phyloP scores from a whole-genome alignment of 2,113 vertebrate genomes.

The Phocoena sinus region DNA sequence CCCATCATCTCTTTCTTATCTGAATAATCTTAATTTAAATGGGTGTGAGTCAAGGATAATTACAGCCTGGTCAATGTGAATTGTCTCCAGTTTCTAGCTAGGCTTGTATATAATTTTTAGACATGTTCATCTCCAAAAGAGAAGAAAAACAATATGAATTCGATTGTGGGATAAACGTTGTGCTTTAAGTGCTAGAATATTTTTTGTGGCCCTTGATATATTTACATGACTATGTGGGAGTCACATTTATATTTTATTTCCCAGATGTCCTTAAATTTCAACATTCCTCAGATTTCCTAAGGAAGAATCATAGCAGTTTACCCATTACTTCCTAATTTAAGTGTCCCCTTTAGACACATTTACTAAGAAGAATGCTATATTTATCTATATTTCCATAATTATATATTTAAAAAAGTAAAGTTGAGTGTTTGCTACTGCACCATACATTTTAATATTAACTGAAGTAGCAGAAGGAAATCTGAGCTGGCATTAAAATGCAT shows the following conservation, averaged over 20 bases:
- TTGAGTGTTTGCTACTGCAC: background rate
- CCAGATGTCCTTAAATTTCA: background rate
- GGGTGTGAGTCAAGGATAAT: background rate
- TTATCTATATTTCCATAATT: background rate
- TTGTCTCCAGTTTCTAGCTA: background rate
- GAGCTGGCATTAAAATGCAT: background rate
- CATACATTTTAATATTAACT: background rate
- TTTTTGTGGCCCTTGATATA: background rate
- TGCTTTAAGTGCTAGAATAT: background rate
- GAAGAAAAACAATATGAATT: background rate
- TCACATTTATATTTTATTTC: background rate
- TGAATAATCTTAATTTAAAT: background rate
- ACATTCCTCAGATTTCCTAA: background rate
- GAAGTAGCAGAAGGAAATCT: background rate
- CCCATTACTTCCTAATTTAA: background rate
- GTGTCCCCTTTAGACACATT: background rate
- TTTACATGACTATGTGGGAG: background rate
- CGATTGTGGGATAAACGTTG: background rate
- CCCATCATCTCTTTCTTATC: background rate
- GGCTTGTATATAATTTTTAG: background rate
- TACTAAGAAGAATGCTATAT: background rate
- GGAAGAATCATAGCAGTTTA: background rate
- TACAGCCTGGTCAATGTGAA: fast-evolving
- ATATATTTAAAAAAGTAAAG: background rate
- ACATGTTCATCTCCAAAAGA: background rate